Evolutionary conservation across 53 echinoderm and acorn worm genomes (phyloP).

Genomic region (Glandiceps talaboti): DNA sequence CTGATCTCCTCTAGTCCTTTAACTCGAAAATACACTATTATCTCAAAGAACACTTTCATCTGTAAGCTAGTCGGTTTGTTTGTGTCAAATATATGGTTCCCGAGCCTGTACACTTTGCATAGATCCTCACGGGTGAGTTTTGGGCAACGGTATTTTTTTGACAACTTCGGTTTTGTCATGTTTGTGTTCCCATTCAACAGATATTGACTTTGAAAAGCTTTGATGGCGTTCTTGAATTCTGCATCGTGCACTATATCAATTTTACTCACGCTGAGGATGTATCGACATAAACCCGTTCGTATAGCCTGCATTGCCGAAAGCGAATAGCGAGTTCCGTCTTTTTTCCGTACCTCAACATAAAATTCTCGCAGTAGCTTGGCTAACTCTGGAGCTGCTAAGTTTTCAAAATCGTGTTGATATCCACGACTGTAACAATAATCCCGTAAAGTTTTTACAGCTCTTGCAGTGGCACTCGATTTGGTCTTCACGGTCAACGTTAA

Average conservation of each 20-base stretch:
- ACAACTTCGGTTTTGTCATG: neutral
- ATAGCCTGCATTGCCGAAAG: neutral
- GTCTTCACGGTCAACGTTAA: no score
- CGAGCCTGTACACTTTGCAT: neutral
- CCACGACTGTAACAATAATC: neutral
- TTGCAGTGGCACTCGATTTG: neutral
- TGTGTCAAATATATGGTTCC: neutral
- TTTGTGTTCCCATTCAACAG: no score
- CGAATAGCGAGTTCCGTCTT: neutral
- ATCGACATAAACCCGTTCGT: neutral
- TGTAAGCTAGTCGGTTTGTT: neutral
- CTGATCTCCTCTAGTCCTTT: neutral
- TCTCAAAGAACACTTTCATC: neutral
- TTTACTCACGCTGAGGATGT: neutral
- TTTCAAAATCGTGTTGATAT: neutral
- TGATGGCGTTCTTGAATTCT: neutral
- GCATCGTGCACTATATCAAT: neutral
- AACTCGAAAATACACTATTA: neutral
- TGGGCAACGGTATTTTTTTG: neutral
- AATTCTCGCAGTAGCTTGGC: neutral
- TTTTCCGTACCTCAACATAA: neutral
- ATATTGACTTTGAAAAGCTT: neutral
- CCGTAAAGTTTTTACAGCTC: neutral
- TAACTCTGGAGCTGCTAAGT: neutral
- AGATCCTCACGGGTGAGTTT: neutral